These are phyloP conservation scores for Acanthosoma haemorrhoidale DNA, from an alignment of 2,888 invertebrate species.

Conservation along the genomic window DNA sequence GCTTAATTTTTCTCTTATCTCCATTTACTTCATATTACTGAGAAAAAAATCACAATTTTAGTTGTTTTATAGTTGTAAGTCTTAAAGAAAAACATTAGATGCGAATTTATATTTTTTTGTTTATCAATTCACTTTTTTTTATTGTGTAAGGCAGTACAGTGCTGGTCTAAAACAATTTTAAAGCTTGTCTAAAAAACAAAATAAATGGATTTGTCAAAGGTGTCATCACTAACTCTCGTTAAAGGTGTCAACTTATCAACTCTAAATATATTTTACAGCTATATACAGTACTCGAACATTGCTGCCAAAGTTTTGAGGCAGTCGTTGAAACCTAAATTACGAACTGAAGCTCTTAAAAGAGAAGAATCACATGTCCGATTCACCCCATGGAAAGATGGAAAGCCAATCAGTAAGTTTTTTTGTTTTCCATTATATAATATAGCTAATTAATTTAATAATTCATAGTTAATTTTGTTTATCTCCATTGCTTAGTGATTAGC, in stretches of 20 bases:
- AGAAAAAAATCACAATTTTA: too few species aligned
- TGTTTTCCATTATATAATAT: neutral
- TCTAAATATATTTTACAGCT: constrained; percentile 56
- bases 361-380: constrained; percentile 71
- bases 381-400: constrained; percentile 87
- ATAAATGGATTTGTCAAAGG: too few species aligned
- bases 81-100: too few species aligned
- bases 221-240: too few species aligned
- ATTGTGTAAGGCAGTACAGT: too few species aligned
- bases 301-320: constrained; percentile 78
- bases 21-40: too few species aligned
- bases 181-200: too few species aligned
- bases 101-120: too few species aligned
- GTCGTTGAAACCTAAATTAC: constrained; percentile 70
- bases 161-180: neutral
- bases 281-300: constrained; percentile 92
- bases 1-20: too few species aligned
- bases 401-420: constrained; percentile 67
- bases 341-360: constrained; percentile 68
- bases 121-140: too few species aligned
- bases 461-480: neutral
- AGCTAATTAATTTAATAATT: neutral
- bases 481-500: neutral
- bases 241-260: neutral
- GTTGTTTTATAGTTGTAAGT: too few species aligned